Base-by-base conservation (phyloP, 2,797 vertebrate genomes). In the Enteromius argenteus region DNA sequence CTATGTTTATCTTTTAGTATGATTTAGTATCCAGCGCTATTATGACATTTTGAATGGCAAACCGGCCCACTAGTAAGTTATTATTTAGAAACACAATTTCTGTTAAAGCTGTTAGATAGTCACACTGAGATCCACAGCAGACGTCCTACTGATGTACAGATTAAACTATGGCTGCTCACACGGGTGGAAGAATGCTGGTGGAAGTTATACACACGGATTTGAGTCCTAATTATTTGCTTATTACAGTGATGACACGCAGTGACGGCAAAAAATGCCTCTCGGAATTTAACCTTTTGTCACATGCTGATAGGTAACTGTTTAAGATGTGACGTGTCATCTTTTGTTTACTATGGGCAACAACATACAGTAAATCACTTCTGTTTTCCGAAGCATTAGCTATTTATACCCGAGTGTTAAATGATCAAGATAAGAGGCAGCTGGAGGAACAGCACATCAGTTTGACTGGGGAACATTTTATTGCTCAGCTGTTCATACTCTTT, bases 211-310 rank as follows among this genome's bases (percentile, higher is more conserved):
- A 80, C 2, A 39, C 42, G 64, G 44, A 84, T 73, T 51, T 66
- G 32, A 68, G 60, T 84, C 35, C 21, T 74, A 75, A 79, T 84
- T 67, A 82, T 74, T 80, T 71, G 58, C 80, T 84, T 80, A 78
- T 75, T 37, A 74, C 15, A n/a, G 30, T 62, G n/a, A 58, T 75
- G 73, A 74, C 27, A 74, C 51, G 14, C 14, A 60, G 49, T 79
- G 23, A 79, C 2, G 67, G 42, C 46, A 67, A 19, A 46, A 49
- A 51, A 49, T 35, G 21, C 73, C 46, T 56, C n/a, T 56, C 49
- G 23, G 19, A 0, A 3, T 42, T 42, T 30, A 44, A 27, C 58
- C 58, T 46, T 0, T 66, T 83, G 37, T 69, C 35, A 30, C 49
- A 46, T 17, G 19, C 23, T 6, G 35, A 17, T 67, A 15, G 6